Evolutionary conservation across 2,797 vertebrate species (phyloP).

Genomic region (Percopsis omiscomaycus): DNA sequence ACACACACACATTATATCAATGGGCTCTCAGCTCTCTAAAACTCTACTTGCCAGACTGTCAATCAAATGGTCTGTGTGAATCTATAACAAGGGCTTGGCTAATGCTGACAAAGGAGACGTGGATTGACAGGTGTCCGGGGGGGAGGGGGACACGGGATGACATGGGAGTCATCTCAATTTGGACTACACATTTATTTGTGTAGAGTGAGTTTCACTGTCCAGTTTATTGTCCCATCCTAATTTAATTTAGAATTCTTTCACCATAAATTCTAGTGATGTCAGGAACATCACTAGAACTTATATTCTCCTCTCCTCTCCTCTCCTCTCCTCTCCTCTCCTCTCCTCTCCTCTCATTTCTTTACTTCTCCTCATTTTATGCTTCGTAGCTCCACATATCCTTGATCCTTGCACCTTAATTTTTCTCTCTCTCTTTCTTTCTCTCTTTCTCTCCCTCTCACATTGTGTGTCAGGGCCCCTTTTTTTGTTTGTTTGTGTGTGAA

Average conservation of each 20-base stretch:
- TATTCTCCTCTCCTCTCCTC: not conserved
- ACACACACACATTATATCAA: not conserved
- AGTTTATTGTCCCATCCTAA: too few species aligned
- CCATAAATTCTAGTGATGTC: not conserved
- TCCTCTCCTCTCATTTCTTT: not conserved
- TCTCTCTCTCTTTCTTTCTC: not conserved
- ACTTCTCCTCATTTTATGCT: not conserved
- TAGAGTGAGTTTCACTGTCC: too few species aligned
- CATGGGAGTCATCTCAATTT: conserved; percentile 16
- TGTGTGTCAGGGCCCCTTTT: not conserved
- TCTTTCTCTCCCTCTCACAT: not conserved
- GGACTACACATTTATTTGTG: not conserved
- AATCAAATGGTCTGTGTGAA: conserved; percentile 46
- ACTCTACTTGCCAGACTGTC: conserved; percentile 33
- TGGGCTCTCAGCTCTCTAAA: too few species aligned
- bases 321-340: not conserved
- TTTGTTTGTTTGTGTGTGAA: too few species aligned
- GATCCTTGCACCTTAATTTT: not conserved
- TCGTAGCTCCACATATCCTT: not conserved
- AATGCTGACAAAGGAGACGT: conserved; percentile 35
- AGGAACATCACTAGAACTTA: too few species aligned
- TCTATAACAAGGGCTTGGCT: conserved; percentile 54
- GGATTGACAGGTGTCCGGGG: conserved; percentile 57
- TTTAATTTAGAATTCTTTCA: not conserved
- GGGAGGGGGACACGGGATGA: conserved; percentile 18